Evolutionary conservation across 2,113 vertebrate species (phyloP).

Genomic region (Thomomys bottae): DNA sequence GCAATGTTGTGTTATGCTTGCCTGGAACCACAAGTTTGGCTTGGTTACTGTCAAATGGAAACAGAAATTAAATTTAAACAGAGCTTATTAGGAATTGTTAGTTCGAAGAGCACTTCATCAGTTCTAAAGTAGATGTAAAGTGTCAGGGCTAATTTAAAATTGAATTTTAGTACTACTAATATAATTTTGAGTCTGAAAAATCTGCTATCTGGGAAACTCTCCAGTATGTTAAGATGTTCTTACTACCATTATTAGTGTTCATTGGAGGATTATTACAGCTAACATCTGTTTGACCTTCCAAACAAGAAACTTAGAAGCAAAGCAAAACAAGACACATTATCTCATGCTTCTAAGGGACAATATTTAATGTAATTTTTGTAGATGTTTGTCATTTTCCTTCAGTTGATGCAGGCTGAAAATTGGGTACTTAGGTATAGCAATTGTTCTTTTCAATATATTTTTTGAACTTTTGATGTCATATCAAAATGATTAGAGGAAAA

Average conservation of each 20-base stretch:
- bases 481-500: neutral
- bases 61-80: constrained; percentile 77
- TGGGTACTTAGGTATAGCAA: neutral
- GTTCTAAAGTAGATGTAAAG: constrained; percentile 65
- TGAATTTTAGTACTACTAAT: constrained; percentile 67
- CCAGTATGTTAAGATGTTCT: constrained; percentile 38
- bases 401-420: neutral
- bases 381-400: neutral
- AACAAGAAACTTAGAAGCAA: neutral
- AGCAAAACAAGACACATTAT: neutral
- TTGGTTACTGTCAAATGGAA: constrained; percentile 74
- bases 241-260: constrained; percentile 46
- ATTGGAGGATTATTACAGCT: neutral
- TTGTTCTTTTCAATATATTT: neutral
- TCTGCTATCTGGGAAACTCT: constrained; percentile 49
- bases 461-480: neutral
- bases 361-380: neutral
- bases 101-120: constrained; percentile 72
- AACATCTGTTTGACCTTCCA: constrained; percentile 36
- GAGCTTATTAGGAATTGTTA: constrained; percentile 72
- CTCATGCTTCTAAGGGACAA: neutral
- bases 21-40: constrained; percentile 61
- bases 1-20: constrained; percentile 13
- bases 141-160: constrained; percentile 75
- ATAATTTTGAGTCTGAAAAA: constrained; percentile 58